Evolutionary conservation across 2,113 vertebrate genomes (phyloP).

Genomic region (Hoplias malabaricus): DNA sequence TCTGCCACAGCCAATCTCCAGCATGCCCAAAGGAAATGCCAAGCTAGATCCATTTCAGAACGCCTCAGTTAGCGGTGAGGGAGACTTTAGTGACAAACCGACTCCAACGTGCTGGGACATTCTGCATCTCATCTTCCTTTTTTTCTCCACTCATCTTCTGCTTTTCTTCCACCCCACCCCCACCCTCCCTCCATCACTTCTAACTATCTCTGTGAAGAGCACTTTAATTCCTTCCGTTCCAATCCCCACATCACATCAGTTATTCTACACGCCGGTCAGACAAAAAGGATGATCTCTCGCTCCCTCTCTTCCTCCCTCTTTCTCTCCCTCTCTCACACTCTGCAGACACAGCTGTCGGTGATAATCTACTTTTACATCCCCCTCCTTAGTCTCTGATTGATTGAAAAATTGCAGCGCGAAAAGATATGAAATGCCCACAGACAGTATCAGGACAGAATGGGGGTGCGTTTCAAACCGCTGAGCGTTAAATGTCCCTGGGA

Average conservation of each 20-base stretch:
- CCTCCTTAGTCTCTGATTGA: conserved; percentile 66
- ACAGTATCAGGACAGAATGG: conserved; percentile 46
- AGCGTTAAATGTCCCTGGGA: conserved; percentile 41
- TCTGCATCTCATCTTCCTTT: conserved; percentile 11
- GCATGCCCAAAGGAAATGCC: conserved; percentile 28
- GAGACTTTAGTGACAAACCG: conserved; percentile 28
- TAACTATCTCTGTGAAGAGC: background rate
- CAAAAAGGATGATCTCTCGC: conserved; percentile 62
- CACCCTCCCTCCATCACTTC: too few relatives aligned
- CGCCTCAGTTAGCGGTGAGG: conserved; percentile 1
- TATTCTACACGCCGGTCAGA: conserved; percentile 57
- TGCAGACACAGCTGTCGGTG: conserved; percentile 65
- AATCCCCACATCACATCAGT: conserved; percentile 67
- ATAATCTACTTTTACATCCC: conserved; percentile 70
- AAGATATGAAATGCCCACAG: conserved; percentile 56
- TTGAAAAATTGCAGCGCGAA: conserved; percentile 65
- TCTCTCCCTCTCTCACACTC: conserved; percentile 9
- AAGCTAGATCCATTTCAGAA: conserved; percentile 24
- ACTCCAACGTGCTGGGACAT: conserved; percentile 14
- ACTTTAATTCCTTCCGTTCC: conserved; percentile 56
- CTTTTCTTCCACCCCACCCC: background rate
- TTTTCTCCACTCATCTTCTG: conserved; percentile 30
- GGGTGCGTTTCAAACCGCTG: conserved; percentile 27
- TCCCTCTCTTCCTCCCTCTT: background rate
- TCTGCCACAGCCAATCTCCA: background rate